phyloP scores from a whole-genome alignment of 2,113 vertebrate genomes.

The Pygoscelis antarcticus region DNA sequence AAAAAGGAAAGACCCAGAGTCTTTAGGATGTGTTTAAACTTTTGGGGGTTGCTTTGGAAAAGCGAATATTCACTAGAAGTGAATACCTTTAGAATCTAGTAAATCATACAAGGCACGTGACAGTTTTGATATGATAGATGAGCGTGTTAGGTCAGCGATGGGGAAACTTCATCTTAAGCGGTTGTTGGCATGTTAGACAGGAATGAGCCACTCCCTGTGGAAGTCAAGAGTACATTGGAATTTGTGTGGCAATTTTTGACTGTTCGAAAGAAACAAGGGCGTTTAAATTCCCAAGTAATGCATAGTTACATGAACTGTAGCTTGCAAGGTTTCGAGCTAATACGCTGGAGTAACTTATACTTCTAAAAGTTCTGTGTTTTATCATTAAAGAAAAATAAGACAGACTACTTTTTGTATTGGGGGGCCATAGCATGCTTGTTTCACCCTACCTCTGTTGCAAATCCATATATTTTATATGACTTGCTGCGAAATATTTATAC shows the following conservation, averaged over 20 bases:
- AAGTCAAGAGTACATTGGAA: conserved; percentile 8
- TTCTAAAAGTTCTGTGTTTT: neutral
- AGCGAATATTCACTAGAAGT: neutral
- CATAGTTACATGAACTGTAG: neutral
- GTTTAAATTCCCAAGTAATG: neutral
- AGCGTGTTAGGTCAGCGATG: neutral
- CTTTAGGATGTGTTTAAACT: neutral
- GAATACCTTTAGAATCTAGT: neutral
- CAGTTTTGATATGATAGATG: neutral
- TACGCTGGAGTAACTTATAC: neutral
- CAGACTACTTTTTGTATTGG: neutral
- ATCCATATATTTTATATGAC: neutral
- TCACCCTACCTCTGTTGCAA: neutral
- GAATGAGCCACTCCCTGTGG: conserved; percentile 16
- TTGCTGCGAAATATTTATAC: neutral
- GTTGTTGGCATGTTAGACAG: neutral
- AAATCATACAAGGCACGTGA: neutral
- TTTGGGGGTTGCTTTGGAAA: neutral
- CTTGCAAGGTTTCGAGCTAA: neutral
- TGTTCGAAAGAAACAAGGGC: neutral
- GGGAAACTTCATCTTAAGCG: neutral
- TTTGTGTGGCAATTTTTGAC: conserved; percentile 35
- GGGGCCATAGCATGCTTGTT: neutral
- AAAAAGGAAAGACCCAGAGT: neutral
- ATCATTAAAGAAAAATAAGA: neutral